A percentile compares a stretch with the other conserved stretches of the same genome.
Evolutionary conservation across 2,113 vertebrate species (phyloP).

Genomic region (Fregetta grallaria): DNA sequence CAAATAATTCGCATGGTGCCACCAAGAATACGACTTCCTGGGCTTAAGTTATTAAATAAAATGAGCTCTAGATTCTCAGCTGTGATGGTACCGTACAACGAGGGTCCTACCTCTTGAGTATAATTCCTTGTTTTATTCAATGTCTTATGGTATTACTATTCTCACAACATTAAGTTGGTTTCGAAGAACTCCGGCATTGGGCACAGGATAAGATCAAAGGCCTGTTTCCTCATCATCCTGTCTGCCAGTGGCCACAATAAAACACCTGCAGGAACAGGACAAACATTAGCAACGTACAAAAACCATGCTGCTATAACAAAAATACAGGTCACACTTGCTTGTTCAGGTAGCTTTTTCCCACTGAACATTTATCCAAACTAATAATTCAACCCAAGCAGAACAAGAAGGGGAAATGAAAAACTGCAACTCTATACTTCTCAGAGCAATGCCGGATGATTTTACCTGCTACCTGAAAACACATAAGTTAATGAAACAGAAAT

Average conservation of each 20-base stretch:
- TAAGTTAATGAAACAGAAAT: not conserved
- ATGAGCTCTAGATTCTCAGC: not conserved
- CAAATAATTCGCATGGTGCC: not conserved
- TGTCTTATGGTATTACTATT: not conserved
- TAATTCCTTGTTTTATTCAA: not conserved
- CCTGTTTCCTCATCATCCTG: not conserved
- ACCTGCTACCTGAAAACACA: not conserved
- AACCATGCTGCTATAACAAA: accelerated
- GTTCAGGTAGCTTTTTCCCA: not conserved
- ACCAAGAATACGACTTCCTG: not conserved
- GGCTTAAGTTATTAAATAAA: not conserved
- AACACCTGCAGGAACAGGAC: not conserved
- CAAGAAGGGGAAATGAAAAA: not conserved
- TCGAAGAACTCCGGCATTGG: not conserved
- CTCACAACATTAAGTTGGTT: not conserved
- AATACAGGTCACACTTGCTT: accelerated
- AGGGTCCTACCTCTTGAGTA: not conserved
- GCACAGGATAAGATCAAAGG: not conserved
- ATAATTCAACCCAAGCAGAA: not conserved
- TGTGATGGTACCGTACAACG: not conserved
- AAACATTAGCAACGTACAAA: not conserved
- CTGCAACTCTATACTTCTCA: not conserved
- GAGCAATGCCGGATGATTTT: not conserved
- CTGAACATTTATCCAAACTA: not conserved
- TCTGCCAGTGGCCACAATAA: not conserved